Conservation (phyloP, 2,888 invertebrate species). For the Orthosia incerta region DNA sequence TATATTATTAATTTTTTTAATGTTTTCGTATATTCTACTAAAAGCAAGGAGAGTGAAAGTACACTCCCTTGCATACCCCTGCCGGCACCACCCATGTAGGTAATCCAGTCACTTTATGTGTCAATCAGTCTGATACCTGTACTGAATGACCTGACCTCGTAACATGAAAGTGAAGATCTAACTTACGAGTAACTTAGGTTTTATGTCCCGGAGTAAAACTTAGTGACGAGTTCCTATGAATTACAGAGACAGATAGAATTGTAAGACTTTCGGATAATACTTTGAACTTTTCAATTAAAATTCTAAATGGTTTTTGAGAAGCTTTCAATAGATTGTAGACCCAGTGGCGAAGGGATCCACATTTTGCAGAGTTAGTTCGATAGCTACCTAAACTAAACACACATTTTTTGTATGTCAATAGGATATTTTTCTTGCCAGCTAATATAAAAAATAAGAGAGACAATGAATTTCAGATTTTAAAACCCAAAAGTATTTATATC, state of each 20-base stretch:
- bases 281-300: conserved; percentile 24
- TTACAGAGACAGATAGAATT: conserved; percentile 14
- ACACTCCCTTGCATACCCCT: too few species aligned
- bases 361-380: neutral
- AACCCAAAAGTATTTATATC: too few species aligned
- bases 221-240: neutral
- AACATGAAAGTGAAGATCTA: conserved; percentile 18
- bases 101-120: conserved; percentile 8
- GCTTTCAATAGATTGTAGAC: conserved; percentile 4
- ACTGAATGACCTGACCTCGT: conserved; percentile 34
- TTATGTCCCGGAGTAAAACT: conserved; percentile 34
- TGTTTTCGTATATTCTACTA: too few species aligned
- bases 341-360: neutral
- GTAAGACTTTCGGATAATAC: neutral
- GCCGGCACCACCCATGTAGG: neutral
- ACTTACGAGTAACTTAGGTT: conserved; percentile 22
- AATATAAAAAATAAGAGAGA: too few species aligned
- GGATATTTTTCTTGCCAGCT: too few species aligned
- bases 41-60: too few species aligned
- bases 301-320: conserved; percentile 14
- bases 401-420: too few species aligned
- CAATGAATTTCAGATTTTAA: too few species aligned
- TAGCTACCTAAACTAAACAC: neutral
- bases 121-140: conserved; percentile 21
- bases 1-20: too few species aligned